Conservation (phyloP, 2,797 vertebrate genomes). For the Onychomys torridus region DNA sequence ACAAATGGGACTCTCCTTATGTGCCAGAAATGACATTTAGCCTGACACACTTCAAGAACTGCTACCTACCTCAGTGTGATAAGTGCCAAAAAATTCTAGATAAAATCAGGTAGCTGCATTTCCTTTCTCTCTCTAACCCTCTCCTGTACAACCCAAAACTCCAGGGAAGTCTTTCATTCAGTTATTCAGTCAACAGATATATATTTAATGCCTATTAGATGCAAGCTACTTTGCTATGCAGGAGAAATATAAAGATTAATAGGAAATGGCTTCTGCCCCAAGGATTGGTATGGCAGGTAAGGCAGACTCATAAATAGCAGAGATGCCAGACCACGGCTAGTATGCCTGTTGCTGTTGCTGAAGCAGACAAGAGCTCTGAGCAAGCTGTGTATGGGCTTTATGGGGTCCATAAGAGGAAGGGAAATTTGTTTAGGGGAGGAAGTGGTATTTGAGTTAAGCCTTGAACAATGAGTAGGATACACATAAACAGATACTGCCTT, state of each 20-base stretch:
- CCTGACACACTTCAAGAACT: conserved; percentile 3
- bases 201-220: conserved; percentile 70
- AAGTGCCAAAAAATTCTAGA: background rate
- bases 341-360: background rate
- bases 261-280: background rate
- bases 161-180: conserved; percentile 69
- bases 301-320: background rate
- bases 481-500: background rate
- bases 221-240: conserved; percentile 54
- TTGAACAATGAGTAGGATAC: background rate
- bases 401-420: background rate
- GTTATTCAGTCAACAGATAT: conserved; percentile 71
- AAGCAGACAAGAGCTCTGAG: conserved; percentile 11
- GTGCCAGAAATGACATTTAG: background rate
- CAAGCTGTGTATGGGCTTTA: background rate
- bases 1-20: background rate
- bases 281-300: background rate
- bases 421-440: background rate
- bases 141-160: conserved; percentile 59
- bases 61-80: background rate
- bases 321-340: no score
- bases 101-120: conserved; percentile 1
- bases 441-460: background rate
- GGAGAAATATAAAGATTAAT: conserved; percentile 61
- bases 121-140: conserved; percentile 31